Evolutionary conservation across 2,888 invertebrate genomes (phyloP).

Genomic region (Acrobasis suavella): DNA sequence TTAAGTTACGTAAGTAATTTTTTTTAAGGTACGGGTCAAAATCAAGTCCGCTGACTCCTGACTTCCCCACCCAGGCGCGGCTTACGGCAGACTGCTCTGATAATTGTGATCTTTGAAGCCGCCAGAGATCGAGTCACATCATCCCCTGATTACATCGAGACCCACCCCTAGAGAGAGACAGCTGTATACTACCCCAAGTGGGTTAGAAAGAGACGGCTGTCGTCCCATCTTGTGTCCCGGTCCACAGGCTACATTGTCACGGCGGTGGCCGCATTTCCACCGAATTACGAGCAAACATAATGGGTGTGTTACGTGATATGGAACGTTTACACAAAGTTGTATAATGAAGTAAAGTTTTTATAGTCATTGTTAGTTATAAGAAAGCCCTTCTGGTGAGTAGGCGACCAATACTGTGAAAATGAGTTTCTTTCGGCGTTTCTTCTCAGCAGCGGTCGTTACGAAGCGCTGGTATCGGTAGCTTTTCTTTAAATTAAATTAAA

Average conservation of each 20-base stretch:
- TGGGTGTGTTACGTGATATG: conserved; percentile 45
- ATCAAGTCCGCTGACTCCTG: conserved; percentile 56
- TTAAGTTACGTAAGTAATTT: too few species aligned
- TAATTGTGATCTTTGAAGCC: conserved; percentile 82
- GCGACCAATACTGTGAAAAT: too few species aligned
- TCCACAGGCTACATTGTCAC: conserved; percentile 82
- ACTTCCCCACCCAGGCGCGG: conserved; percentile 75
- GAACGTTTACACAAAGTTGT: conserved; percentile 28
- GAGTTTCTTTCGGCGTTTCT: too few species aligned
- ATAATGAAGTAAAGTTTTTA: neutral
- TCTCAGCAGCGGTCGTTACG: too few species aligned
- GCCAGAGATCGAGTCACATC: conserved; percentile 81
- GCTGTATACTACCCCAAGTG: conserved; percentile 29
- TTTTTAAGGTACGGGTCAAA: neutral
- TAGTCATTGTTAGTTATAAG: neutral
- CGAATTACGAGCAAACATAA: conserved; percentile 64
- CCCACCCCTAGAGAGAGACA: conserved; percentile 75
- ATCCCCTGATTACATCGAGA: conserved; percentile 82
- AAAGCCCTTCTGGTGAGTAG: too few species aligned
- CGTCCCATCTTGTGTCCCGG: conserved; percentile 85
- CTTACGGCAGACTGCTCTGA: conserved; percentile 81
- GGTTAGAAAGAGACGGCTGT: conserved; percentile 63
- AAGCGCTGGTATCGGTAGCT: too few species aligned
- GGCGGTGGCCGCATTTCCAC: conserved; percentile 67
- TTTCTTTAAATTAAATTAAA: too few species aligned